Conservation (phyloP, 2,797 vertebrate species). For the Melanogrammus aeglefinus region DNA sequence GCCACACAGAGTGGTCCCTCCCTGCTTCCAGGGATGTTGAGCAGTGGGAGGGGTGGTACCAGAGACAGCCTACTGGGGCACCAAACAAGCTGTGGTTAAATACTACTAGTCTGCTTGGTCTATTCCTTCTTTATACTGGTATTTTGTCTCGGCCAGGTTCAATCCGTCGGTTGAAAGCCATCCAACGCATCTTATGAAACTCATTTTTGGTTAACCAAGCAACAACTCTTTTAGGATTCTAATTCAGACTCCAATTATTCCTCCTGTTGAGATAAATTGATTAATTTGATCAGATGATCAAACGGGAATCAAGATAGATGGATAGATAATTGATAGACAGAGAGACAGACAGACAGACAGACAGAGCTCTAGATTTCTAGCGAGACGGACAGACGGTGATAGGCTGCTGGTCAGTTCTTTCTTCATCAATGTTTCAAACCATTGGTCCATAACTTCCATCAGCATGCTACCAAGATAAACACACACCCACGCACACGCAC, state of each 20-base stretch:
- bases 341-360: no score
- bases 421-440: neutral
- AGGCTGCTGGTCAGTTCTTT: neutral
- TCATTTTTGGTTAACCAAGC: neutral
- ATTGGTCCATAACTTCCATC: neutral
- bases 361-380: no score
- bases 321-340: no score
- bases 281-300: neutral
- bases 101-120: no score
- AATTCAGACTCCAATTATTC: neutral
- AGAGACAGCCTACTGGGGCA: no score
- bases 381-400: no score
- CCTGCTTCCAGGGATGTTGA: no score
- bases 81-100: no score
- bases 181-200: no score
- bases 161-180: neutral
- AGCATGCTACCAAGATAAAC: neutral
- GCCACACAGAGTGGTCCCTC: no score
- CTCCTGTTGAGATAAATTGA: neutral
- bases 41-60: no score
- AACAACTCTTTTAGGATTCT: neutral
- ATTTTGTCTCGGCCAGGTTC: neutral
- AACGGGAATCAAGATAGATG: neutral
- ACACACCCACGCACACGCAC: neutral
- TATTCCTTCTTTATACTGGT: no score